These are phyloP conservation scores for Malacoraja senta DNA, from an alignment of 2,797 vertebrate species.

Conservation along the genomic window DNA sequence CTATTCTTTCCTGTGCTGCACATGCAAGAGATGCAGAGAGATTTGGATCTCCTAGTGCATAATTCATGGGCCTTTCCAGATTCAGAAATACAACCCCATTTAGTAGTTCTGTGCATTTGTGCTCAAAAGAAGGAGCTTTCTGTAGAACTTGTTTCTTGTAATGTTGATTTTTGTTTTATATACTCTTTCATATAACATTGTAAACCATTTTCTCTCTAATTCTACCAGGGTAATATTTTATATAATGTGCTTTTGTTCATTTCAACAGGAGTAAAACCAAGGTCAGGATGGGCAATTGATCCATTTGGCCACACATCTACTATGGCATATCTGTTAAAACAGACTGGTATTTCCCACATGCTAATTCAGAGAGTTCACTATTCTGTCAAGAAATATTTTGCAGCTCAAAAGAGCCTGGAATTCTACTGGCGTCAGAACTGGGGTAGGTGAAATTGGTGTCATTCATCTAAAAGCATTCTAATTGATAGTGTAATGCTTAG, in stretches of 20 bases:
- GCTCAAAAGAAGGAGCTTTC: neutral
- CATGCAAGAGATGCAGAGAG: too few species aligned
- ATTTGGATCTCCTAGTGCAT: too few species aligned
- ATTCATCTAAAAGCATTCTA: neutral
- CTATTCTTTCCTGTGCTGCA: too few species aligned
- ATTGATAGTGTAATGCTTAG: neutral
- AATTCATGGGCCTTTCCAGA: neutral
- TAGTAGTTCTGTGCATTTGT: neutral
- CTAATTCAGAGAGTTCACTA: slow-evolving; percentile 86
- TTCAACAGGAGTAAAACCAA: slow-evolving; percentile 72
- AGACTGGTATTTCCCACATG: slow-evolving; percentile 74
- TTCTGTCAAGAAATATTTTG: slow-evolving; percentile 78
- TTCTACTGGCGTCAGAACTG: slow-evolving; percentile 90
- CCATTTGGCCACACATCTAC: slow-evolving; percentile 86
- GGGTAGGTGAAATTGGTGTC: slow-evolving; percentile 60
- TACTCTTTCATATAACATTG: too few species aligned
- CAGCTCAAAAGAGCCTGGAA: slow-evolving; percentile 69
- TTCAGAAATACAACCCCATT: neutral
- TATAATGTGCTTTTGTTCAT: neutral
- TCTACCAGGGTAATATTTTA: neutral
- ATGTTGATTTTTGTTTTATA: neutral
- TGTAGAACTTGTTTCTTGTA: neutral
- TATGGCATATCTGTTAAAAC: slow-evolving; percentile 80
- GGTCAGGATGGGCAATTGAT: slow-evolving; percentile 76
- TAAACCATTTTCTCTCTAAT: neutral